Conservation (phyloP, 2,113 vertebrate species). For the Eubucco bourcierii region DNA sequence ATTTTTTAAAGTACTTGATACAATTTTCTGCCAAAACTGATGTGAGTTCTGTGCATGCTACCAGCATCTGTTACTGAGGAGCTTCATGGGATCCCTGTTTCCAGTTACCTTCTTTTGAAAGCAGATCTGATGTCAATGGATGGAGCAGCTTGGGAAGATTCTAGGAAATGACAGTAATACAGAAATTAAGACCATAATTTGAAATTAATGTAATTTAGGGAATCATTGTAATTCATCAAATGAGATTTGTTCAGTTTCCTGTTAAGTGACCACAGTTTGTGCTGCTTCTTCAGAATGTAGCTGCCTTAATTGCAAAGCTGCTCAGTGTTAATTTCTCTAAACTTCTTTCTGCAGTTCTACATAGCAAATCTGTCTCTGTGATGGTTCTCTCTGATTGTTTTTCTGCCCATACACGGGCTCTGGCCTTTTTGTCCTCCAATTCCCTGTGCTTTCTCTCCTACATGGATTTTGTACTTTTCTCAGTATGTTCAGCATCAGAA, state of each 20-base stretch:
- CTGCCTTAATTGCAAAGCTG: not conserved
- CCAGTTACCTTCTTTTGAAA: slow-evolving; percentile 97
- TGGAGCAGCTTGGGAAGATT: slow-evolving; percentile 81
- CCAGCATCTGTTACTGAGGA: not conserved
- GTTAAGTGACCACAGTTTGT: not conserved
- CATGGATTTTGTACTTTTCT: not conserved
- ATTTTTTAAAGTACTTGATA: not conserved
- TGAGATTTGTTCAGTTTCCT: not conserved
- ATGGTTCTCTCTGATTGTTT: not conserved
- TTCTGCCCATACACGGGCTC: not conserved
- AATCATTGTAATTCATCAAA: not conserved
- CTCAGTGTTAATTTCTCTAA: not conserved
- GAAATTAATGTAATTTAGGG: not conserved
- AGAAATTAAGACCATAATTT: not conserved
- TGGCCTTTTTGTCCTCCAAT: not conserved
- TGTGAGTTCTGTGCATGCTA: not conserved
- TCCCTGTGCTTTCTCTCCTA: not conserved
- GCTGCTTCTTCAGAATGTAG: not conserved
- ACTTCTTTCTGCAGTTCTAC: not conserved
- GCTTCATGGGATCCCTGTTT: not conserved
- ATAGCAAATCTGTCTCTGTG: not conserved
- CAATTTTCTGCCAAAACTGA: not conserved
- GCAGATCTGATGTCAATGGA: slow-evolving; percentile 96
- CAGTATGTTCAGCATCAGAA: rapidly evolving
- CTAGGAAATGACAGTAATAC: slow-evolving; percentile 76